Evolutionary conservation across 2,888 invertebrate species (phyloP), one percentile per base, ranked within the genome.

Genomic region (Phyto melanocephala): DNA sequence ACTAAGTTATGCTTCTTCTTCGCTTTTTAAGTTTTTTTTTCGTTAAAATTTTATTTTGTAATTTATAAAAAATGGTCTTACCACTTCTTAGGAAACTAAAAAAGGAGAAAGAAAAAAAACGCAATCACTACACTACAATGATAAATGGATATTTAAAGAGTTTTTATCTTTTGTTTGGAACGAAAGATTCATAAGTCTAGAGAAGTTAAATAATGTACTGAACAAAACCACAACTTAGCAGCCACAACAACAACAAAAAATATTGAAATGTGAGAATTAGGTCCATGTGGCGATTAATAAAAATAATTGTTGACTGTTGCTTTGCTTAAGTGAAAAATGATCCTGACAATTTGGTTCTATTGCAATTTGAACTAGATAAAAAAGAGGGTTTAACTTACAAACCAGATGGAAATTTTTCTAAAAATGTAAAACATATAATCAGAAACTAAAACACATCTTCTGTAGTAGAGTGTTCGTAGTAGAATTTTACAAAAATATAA

Each of bases 131-230:
- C 47, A 42, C 10, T 37, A 2, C 17, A 33, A 80, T 84, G 83
- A 84, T 84, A 84, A 84, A 84, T 84, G 76, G 42, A 70, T 62
- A 56, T 83, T 84, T 80, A 83, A 83, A 81, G 52, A 77, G 70
- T 54, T 60, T 80, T 77, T 77, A 81, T 81, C 79, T 81, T 60
- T 67, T 42, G 33, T 52, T 40, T 35, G 42, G 62, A 72, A 72
- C 72, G 63, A 72, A 81, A 82, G 71, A 75, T 76, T 77, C 68
- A 83, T 84, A 82, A 78, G 72, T 78, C 56, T 67, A 35, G 35
- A 75, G 63, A 22, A 79, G 47, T 72, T 67, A 45, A 79, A 67
- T 79, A 65, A 60, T 67, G 28, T 47, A 68, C 70, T 15, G 47
- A n/a, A 63, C 56, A 28, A 50, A 52, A n/a, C 10, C 35, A 22